Conservation (phyloP, 2,888 invertebrate species). For the Eledona agricola region DNA sequence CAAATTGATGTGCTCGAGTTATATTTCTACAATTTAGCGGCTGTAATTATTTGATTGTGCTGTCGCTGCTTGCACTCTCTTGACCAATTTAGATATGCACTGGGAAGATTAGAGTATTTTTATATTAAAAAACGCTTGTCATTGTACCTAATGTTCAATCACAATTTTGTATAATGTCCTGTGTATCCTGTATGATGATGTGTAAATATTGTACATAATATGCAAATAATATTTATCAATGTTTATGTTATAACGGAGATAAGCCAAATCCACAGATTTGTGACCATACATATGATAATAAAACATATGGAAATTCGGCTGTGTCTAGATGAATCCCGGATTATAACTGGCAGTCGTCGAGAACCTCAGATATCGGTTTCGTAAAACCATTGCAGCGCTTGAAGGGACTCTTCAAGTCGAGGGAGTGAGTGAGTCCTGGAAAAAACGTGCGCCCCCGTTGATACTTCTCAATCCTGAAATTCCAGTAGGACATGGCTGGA, state of each 20-base stretch:
- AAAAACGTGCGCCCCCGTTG: constrained; percentile 38
- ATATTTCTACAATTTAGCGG: too few relatives aligned
- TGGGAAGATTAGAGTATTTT: constrained; percentile 54
- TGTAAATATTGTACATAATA: constrained; percentile 50
- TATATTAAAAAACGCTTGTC: constrained; percentile 52
- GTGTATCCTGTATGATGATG: constrained; percentile 38
- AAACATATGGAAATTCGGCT: constrained; percentile 16
- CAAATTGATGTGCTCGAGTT: too few relatives aligned
- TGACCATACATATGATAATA: constrained; percentile 31
- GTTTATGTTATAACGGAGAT: constrained; percentile 46
- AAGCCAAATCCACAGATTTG: constrained; percentile 20
- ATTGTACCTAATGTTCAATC: constrained; percentile 49
- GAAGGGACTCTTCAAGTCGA: constrained; percentile 50
- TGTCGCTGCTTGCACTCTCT: constrained; percentile 44
- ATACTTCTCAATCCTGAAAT: constrained; percentile 43
- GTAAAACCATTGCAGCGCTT: constrained; percentile 49
- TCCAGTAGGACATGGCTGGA: constrained; percentile 47
- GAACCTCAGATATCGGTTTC: constrained; percentile 47
- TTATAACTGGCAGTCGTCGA: constrained; percentile 40
- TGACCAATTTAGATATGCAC: constrained; percentile 55
- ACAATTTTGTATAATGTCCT: constrained; percentile 44
- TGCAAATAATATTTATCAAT: constrained; percentile 46
- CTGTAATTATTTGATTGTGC: too few relatives aligned
- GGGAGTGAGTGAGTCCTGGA: constrained; percentile 44
- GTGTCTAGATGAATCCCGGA: not conserved